Base-by-base conservation (phyloP, 2,113 vertebrate genomes). In the Passer domesticus region DNA sequence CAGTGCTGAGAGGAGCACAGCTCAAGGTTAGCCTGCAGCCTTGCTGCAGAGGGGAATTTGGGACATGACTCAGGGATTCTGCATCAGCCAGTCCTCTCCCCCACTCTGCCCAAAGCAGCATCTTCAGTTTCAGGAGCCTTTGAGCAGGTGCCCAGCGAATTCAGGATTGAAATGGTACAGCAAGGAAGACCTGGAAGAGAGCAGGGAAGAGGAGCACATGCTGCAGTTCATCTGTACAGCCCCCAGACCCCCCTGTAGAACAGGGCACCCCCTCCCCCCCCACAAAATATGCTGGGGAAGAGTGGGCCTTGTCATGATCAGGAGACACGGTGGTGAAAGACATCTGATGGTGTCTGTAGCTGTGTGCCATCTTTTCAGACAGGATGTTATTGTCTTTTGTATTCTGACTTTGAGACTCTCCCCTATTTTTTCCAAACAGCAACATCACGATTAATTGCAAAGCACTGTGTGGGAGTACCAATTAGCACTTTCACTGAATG, bases 31-130 rank as follows among this genome's bases (percentile, higher is more conserved):
- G 39, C 70, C 78, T 59, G 74, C 66, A 90, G 78, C 78, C 82
- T 77, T 56, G 73, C 89, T 95, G 85, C 94, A 96, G 89, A 69
- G 47, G 93, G 91, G 80, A 92, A 86, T 76, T 30, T 73, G 86
- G 83, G 86, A 83, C 94, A 58, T 90, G 93, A 95, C 89, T 95
- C 93, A 86, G 93, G 86, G 50, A 83, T 92, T 88, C 64, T 95
- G 91, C 76, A 83, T 62, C 66, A 95, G 63, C 31, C 5, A 1
- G 35, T 73, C 59, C 63, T 79, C 75, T 76, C 79, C 49, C 55
- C 10, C 0, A 1, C 50, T 86, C 93, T 66, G 46, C 72, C 83
- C 64, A 58, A 85, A 80, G 50, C 63, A 84, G 60, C 60, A 47
- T 76, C 80, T 76, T 83, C 75, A 49, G 33, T 64, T 76, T 69